Percentiles rank a stretch among this genome's conserved stretches.
Evolutionary conservation across 2,113 vertebrate species (phyloP).

Genomic region (Bungarus multicinctus): DNA sequence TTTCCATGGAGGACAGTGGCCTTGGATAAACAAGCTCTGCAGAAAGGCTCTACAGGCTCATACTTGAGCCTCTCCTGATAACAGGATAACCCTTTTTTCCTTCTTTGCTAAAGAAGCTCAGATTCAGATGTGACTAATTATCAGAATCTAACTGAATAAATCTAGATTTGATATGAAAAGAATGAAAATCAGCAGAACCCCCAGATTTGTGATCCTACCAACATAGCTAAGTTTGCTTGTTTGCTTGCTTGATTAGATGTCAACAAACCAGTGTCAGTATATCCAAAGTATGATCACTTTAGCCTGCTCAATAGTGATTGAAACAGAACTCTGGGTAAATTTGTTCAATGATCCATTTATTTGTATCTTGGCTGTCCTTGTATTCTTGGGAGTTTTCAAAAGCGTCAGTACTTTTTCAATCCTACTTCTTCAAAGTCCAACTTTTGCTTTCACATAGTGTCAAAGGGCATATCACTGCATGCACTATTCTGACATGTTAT

Average conservation of each 20-base stretch:
- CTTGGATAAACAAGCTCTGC: background rate
- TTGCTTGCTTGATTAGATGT: background rate
- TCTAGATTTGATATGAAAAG: background rate
- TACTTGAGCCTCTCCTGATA: background rate
- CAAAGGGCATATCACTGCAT: background rate
- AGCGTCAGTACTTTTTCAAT: background rate
- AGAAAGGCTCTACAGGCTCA: background rate
- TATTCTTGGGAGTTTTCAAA: background rate
- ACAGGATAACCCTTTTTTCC: background rate
- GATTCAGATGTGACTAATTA: background rate
- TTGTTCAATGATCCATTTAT: background rate
- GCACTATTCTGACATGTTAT: background rate
- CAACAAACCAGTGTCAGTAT: background rate
- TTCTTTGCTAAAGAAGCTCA: background rate
- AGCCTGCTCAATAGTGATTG: background rate
- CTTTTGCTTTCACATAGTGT: background rate
- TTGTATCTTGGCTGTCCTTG: background rate
- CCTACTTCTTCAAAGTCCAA: background rate
- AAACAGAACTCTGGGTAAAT: background rate
- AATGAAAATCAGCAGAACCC: background rate
- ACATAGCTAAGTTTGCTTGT: background rate
- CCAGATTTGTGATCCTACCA: background rate
- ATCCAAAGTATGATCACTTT: background rate
- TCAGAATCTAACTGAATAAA: background rate
- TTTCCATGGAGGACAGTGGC: background rate